Evolutionary conservation across 2,888 invertebrate genomes (phyloP).

Genomic region (Steinernema carpocapsae): DNA sequence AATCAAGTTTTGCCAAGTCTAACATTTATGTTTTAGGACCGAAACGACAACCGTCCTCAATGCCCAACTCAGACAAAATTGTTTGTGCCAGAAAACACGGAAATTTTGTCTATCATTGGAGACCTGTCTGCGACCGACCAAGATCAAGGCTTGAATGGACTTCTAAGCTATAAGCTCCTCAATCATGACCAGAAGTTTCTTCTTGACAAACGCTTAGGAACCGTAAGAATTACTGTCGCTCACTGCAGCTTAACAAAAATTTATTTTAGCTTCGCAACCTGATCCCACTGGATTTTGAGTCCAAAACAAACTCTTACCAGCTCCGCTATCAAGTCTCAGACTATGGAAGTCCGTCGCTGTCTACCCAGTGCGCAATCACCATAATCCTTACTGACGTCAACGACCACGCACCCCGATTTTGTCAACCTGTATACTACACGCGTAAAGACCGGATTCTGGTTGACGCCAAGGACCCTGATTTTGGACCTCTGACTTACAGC

Average conservation of each 20-base stretch:
- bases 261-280: constrained; percentile 9
- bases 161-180: neutral
- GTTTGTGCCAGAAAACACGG: constrained; percentile 10
- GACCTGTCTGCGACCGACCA: constrained; percentile 23
- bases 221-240: neutral
- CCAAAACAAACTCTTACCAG: constrained; percentile 10
- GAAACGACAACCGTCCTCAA: constrained; percentile 16
- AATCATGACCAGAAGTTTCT: constrained; percentile 23
- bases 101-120: constrained; percentile 3
- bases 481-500: constrained; percentile 20
- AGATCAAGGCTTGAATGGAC: constrained; percentile 17
- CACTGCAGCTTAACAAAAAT: neutral
- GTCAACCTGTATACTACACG: constrained; percentile 18
- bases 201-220: constrained; percentile 1
- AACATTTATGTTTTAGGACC: neutral
- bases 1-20: neutral
- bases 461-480: constrained; percentile 13
- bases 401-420: constrained; percentile 89
- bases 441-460: constrained; percentile 1
- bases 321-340: constrained; percentile 21
- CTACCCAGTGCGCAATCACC: constrained; percentile 34
- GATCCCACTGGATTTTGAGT: constrained; percentile 25
- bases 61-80: constrained; percentile 11
- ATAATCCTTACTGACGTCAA: constrained; percentile 78
- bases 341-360: constrained; percentile 8